Base-by-base conservation (phyloP, 30 jellyfish, hydroid and myxozoan species). In the Aurelia aurita region DNA sequence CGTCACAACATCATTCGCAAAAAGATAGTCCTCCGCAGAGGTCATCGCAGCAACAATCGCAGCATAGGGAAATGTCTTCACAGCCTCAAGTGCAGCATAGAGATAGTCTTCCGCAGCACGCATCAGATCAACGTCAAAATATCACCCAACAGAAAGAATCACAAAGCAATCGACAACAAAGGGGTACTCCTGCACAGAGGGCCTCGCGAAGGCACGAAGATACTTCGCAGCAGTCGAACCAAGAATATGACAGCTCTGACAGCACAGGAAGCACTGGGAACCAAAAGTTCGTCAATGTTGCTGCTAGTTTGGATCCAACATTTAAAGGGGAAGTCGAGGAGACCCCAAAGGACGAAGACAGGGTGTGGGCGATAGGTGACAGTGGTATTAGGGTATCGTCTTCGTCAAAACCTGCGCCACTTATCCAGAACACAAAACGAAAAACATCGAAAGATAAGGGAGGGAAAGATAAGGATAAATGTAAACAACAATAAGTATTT, bases 261-360 rank as follows among this genome's bases (percentile, higher is more conserved):
- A 58, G 58, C 27, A 49, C 58, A 11, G 45, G 66, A n/a, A 27
- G 66, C 14, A n/a, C n/a, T n/a, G n/a, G n/a, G n/a, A n/a, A n/a
- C n/a, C 77, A 63, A 21, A 80, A 22, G 43, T 87, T 66, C 46
- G 25, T 61, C n/a, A 87, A 87, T 61, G 80, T 87, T 34, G 96
- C 96, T 23, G 96, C 78, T 18, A 46, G 86, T 26, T 54, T 87
- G 2, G 96, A 87, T 44, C 96, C 96, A 19, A 87, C 96, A 14
- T 87, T 58, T 34, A 70, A 58, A 11, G 82, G 80, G 5, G 82
- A 61, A 43, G 63, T 59, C 5, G 96, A 74, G 28, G 90, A 67
- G 35, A 66, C 45, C 13, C 75, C 85, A 47, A 25, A 47, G 19
- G 69, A 73, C 49, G 58, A 72, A 12, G 88, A 55, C 32, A 35